Conservation (phyloP, 1,140 invertebrate genomes). For the Atopsyche davidsoni region DNA sequence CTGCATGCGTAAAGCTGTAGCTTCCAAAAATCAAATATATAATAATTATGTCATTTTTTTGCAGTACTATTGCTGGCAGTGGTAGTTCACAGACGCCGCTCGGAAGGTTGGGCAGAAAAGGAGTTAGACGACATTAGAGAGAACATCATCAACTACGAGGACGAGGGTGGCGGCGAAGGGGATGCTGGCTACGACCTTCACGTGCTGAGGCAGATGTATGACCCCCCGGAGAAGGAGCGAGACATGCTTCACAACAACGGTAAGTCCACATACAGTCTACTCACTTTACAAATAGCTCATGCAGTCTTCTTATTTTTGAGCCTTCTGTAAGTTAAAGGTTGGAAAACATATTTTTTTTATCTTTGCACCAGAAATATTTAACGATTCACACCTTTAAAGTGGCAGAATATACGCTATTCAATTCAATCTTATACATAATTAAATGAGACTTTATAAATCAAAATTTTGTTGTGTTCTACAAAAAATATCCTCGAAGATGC, state of each 20-base stretch:
- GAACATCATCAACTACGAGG: slow-evolving; percentile 95
- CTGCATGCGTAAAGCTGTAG: background rate
- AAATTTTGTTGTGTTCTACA: too few species aligned
- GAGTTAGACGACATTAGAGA: slow-evolving; percentile 94
- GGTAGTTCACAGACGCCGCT: slow-evolving; percentile 75
- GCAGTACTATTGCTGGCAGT: slow-evolving; percentile 78
- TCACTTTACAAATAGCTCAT: too few species aligned
- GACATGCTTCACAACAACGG: slow-evolving; percentile 39
- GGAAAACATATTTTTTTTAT: too few species aligned
- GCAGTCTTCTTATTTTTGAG: too few species aligned
- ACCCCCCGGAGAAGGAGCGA: slow-evolving; percentile 49
- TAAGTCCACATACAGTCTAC: too few species aligned
- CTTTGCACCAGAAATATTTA: too few species aligned
- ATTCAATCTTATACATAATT: too few species aligned
- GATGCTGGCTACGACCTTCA: slow-evolving; percentile 92
- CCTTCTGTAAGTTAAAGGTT: too few species aligned
- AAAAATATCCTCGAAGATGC: too few species aligned
- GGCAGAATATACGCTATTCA: too few species aligned
- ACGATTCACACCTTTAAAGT: too few species aligned
- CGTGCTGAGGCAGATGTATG: slow-evolving; percentile 69
- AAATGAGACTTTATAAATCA: too few species aligned
- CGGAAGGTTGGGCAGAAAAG: slow-evolving; percentile 80
- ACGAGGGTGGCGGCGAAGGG: slow-evolving; percentile 93
- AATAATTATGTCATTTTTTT: slow-evolving; percentile 28
- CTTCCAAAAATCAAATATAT: slow-evolving; percentile 1